These are phyloP conservation scores for Ecdyonurus torrentis DNA, from an alignment of 2,888 invertebrate species.

Conservation along the genomic window DNA sequence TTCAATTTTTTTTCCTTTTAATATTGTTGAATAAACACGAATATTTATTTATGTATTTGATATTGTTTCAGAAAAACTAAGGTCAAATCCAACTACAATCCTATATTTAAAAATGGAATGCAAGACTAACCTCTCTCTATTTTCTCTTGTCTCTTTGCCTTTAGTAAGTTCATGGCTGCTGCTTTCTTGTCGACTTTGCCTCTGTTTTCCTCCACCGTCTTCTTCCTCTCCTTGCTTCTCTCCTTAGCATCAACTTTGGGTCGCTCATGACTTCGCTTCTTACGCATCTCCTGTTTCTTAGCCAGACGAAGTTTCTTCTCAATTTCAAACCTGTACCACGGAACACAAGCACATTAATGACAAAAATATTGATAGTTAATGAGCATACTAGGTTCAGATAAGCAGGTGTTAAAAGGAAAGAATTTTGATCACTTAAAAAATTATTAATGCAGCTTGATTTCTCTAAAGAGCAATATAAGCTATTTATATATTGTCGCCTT, in stretches of 20 bases:
- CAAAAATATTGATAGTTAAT: too few species aligned
- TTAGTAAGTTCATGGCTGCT: slow-evolving; percentile 82
- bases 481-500: too few species aligned
- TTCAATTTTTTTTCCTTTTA: too few species aligned
- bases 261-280: slow-evolving; percentile 30
- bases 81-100: neutral
- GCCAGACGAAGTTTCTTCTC: slow-evolving; percentile 81
- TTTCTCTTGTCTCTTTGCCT: slow-evolving; percentile 81
- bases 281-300: slow-evolving; percentile 52
- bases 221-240: slow-evolving; percentile 66
- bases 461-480: too few species aligned
- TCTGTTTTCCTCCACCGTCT: slow-evolving; percentile 75
- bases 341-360: too few species aligned
- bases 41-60: neutral
- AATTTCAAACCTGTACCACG: slow-evolving; percentile 88
- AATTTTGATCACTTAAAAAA: too few species aligned
- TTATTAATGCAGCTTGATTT: too few species aligned
- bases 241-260: slow-evolving; percentile 50
- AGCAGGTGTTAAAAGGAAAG: too few species aligned
- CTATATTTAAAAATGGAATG: slow-evolving; percentile 1
- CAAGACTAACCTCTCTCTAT: slow-evolving; percentile 41
- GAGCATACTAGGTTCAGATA: too few species aligned
- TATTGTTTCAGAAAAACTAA: neutral
- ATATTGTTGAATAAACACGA: too few species aligned
- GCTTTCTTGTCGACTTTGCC: slow-evolving; percentile 68